phyloP scores from a whole-genome alignment of 2,113 vertebrate species.

The Ciconia boyciana region DNA sequence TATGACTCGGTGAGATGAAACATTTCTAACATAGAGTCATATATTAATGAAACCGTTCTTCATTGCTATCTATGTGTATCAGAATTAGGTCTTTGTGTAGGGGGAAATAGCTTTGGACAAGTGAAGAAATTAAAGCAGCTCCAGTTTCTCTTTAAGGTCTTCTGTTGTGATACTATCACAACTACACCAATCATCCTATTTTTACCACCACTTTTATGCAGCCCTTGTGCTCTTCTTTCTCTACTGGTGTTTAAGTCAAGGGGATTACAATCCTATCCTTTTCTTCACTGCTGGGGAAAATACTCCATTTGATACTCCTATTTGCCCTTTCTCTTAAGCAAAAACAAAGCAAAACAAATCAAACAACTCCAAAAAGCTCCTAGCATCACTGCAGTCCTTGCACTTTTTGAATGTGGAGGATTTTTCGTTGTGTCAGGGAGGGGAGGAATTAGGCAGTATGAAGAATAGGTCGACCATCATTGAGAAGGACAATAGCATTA shows the following conservation, averaged over 20 bases:
- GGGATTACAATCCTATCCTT: accelerated
- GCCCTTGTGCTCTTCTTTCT: not conserved
- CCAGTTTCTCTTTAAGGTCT: accelerated
- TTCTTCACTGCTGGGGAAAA: not conserved
- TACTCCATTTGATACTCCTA: accelerated
- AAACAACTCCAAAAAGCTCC: not conserved
- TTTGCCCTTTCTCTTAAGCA: not conserved
- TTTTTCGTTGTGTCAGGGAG: accelerated
- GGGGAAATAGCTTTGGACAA: not conserved
- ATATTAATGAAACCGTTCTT: not conserved
- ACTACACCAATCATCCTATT: not conserved
- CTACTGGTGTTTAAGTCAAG: not conserved
- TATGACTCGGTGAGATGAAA: not conserved
- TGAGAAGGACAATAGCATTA: not conserved
- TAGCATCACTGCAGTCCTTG: not conserved
- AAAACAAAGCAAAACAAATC: not conserved
- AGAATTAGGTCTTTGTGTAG: not conserved
- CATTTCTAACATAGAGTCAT: not conserved
- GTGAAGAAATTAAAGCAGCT: not conserved
- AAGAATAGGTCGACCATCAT: not conserved
- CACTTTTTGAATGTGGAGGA: accelerated
- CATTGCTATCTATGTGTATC: not conserved
- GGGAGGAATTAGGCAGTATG: accelerated
- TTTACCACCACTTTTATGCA: not conserved
- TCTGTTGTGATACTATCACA: not conserved